phyloP scores from a whole-genome alignment of 2,888 invertebrate genomes.

The Mongoloraphidia duomilia region DNA sequence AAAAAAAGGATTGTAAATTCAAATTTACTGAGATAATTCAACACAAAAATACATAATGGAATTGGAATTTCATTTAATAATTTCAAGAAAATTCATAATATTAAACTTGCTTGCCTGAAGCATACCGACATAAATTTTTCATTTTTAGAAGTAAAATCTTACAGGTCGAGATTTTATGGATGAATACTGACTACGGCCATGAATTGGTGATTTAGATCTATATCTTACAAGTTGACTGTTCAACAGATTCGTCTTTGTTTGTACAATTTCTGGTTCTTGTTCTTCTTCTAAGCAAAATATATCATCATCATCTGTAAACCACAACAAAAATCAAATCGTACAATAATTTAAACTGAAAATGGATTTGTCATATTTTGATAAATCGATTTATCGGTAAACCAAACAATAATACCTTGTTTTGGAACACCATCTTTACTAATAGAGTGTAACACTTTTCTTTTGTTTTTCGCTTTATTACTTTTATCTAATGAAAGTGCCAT shows the following conservation, averaged over 20 bases:
- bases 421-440: slow-evolving; percentile 25
- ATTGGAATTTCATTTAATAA: background rate
- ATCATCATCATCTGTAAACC: slow-evolving; percentile 50
- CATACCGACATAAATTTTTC: slow-evolving; percentile 15
- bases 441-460: slow-evolving; percentile 27
- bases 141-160: too few species aligned
- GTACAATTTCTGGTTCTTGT: slow-evolving; percentile 33
- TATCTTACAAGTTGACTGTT: slow-evolving; percentile 12
- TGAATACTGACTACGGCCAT: too few species aligned
- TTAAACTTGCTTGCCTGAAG: background rate
- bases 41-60: background rate
- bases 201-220: background rate
- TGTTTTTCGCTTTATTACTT: slow-evolving; percentile 36
- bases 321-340: too few species aligned
- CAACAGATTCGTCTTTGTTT: slow-evolving; percentile 23
- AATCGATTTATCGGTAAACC: background rate
- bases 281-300: slow-evolving; percentile 78
- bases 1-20: too few species aligned
- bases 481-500: slow-evolving; percentile 65
- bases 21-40: too few species aligned
- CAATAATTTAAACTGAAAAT: too few species aligned
- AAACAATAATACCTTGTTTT: slow-evolving; percentile 11
- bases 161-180: too few species aligned
- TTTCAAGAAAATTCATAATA: slow-evolving; percentile 5
- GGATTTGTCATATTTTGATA: too few species aligned